Conservation (phyloP, 1,140 invertebrate species). For the Atta texana region DNA sequence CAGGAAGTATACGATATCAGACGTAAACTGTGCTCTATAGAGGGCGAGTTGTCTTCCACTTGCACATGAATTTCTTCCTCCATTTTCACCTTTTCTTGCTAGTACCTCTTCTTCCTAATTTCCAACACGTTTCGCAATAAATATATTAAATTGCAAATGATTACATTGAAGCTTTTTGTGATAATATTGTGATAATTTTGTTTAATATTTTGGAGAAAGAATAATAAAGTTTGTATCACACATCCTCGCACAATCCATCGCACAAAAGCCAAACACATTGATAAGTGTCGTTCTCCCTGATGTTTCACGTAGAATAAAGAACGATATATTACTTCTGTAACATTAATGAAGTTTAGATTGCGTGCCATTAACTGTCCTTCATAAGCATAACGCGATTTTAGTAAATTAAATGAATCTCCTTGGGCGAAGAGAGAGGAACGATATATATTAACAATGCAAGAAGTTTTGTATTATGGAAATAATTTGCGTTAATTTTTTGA, state of each 20-base stretch:
- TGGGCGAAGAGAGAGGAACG: conserved; percentile 1
- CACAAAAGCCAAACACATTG: not conserved
- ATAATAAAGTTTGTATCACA: not conserved
- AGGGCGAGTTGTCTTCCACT: conserved; percentile 57
- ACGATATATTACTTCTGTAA: conserved; percentile 7
- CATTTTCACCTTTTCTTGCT: not conserved
- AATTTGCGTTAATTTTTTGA: not conserved
- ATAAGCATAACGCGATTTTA: conserved; percentile 24
- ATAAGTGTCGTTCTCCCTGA: not conserved
- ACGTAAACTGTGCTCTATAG: conserved; percentile 66
- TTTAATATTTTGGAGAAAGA: not conserved
- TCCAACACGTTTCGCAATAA: not conserved
- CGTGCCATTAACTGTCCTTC: not conserved
- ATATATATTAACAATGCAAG: conserved; percentile 35
- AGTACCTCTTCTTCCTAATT: not conserved
- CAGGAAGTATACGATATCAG: conserved; percentile 73
- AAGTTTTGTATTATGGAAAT: conserved; percentile 12
- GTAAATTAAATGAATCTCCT: conserved; percentile 42
- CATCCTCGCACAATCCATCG: too few species aligned
- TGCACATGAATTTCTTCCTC: conserved; percentile 70
- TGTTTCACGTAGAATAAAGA: conserved; percentile 19
- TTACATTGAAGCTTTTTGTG: not conserved
- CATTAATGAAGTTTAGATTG: conserved; percentile 42
- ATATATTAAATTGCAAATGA: not conserved
- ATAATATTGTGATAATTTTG: too few species aligned